Conservation (phyloP, 2,888 invertebrate species). For the Xylocampa areola region DNA sequence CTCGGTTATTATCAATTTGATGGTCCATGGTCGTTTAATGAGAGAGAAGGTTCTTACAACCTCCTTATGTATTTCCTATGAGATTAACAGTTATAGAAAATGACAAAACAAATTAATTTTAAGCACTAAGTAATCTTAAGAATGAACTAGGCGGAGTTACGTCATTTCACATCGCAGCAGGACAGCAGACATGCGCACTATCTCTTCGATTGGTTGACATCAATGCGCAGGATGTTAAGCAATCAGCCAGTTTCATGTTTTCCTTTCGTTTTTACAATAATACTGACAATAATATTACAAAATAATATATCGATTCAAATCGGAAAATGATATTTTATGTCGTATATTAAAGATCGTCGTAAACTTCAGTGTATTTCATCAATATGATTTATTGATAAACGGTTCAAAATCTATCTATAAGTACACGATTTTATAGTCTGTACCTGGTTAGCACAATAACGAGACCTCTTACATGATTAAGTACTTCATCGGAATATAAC, state of each 20-base stretch:
- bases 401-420: too few species aligned
- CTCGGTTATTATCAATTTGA: too few species aligned
- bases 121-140: not conserved
- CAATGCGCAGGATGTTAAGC: conserved; percentile 26
- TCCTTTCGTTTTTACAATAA: conserved; percentile 26
- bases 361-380: conserved; percentile 2
- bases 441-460: too few species aligned
- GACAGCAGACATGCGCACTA: not conserved
- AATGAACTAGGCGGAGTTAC: not conserved
- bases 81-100: too few species aligned
- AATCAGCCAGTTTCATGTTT: conserved; percentile 22
- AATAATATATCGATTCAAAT: not conserved
- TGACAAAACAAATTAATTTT: not conserved
- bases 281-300: conserved; percentile 6
- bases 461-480: too few species aligned
- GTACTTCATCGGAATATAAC: too few species aligned
- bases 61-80: too few species aligned
- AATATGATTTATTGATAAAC: conserved; percentile 13
- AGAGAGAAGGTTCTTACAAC: too few species aligned
- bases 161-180: not conserved
- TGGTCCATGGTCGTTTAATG: too few species aligned
- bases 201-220: conserved; percentile 14
- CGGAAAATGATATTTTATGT: not conserved
- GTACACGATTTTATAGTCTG: too few species aligned
- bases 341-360: conserved; percentile 1